Percentiles rank a stretch among this genome's conserved stretches.
Conservation (phyloP, 2,888 invertebrate genomes). For the Limnephilus auricula region DNA sequence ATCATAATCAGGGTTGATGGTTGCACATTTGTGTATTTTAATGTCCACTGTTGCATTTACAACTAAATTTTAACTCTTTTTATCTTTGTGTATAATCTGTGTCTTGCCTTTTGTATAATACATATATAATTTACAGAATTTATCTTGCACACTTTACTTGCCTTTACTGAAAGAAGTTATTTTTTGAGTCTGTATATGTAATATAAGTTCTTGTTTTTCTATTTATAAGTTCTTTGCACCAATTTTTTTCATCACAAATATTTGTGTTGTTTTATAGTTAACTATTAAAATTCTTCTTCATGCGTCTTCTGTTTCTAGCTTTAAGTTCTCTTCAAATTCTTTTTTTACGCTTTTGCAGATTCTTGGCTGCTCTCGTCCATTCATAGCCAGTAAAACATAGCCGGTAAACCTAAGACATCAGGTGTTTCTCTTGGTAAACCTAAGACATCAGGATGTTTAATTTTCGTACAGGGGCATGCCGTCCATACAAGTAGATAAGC, state of each 20-base stretch:
- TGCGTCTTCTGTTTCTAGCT: background rate
- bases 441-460: background rate
- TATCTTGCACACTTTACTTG: slow-evolving; percentile 12
- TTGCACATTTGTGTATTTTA: slow-evolving; percentile 15
- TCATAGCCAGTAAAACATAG: background rate
- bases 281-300: background rate
- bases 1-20: slow-evolving; percentile 12
- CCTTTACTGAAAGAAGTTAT: background rate
- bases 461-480: background rate
- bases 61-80: background rate
- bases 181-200: background rate
- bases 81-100: slow-evolving; percentile 11
- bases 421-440: background rate
- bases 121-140: background rate
- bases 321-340: background rate
- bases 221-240: no score
- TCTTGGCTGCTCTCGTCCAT: background rate
- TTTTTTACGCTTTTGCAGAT: background rate
- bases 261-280: no score
- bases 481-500: no score
- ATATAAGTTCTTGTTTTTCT: background rate
- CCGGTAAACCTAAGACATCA: background rate
- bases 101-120: background rate
- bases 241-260: no score
- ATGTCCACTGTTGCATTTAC: background rate